Evolutionary conservation across 1,140 invertebrate species (phyloP), one percentile per base, ranked within the genome.

Genomic region (Drosophila punjabiensis): DNA sequence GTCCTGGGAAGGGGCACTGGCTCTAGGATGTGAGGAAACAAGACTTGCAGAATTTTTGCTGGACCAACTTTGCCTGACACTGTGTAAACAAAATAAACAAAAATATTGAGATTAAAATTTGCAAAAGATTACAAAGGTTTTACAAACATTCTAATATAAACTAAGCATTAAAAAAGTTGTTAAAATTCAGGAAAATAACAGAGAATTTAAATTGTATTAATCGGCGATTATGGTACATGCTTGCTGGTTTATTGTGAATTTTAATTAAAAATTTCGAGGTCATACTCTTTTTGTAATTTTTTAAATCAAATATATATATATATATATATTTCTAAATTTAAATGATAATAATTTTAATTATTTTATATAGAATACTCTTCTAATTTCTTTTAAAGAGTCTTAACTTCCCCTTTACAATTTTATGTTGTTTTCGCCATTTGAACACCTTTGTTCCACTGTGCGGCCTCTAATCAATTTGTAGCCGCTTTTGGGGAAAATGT

Each of bases 391-490:
- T 24, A 24, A 24, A 24, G 24, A 24, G 24, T 24, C 24, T 24
- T 24, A 24, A 24, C 24, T 24, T 24, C 24, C 3, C 24, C 24
- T 24, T 24, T 24, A 24, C n/a, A 24, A 24, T 24, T 24, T 3
- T 6, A 13, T 16, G 2, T 14, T 6, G 5, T 39, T 1, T 33
- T 5, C 14, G n/a, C 10, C 2, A 33, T 24, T 53, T n/a, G 35
- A 35, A 16, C 10, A 3, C 8, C 2, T 43, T 68, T n/a, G 48
- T 24, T 0, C 68, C 84, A 89, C 77, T 81, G 89, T 89, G 61
- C 82, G 28, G 50, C 41, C 75, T 73, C 75, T 91, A 91, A 90
- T 91, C 88, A 91, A 92, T 90, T 92, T 92, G 76, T 81, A 74
- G 68, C 77, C 74, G 86, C 56, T 75, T 73, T 89, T 71, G 70